These are phyloP conservation scores for Tenthredo scrophulariae DNA, from an alignment of 2,888 invertebrate species.

Conservation along the genomic window DNA sequence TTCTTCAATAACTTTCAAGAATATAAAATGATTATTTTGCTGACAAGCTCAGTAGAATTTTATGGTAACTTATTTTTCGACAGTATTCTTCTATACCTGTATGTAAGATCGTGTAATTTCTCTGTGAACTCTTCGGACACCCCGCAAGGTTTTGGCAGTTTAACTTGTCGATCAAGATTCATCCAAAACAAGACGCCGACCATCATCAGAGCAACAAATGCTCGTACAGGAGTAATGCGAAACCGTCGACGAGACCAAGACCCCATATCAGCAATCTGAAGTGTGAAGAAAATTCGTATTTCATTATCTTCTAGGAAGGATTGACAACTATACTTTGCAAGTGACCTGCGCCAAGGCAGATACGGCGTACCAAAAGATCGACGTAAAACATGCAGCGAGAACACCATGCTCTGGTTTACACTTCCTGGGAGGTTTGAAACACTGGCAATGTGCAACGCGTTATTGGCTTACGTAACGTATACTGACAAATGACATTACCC, in stretches of 20 bases:
- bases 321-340: background rate
- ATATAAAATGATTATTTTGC: background rate
- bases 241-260: conserved; percentile 71
- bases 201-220: conserved; percentile 67
- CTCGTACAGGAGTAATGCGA: conserved; percentile 71
- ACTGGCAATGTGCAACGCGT: background rate
- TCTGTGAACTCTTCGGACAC: conserved; percentile 73
- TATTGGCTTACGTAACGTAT: background rate
- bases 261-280: conserved; percentile 70
- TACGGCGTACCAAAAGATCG: background rate
- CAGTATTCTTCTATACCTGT: conserved; percentile 62
- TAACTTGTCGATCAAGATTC: conserved; percentile 69
- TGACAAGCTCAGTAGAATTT: background rate
- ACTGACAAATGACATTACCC: background rate
- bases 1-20: background rate
- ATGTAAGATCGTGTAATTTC: conserved; percentile 70
- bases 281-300: background rate
- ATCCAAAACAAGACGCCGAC: conserved; percentile 71
- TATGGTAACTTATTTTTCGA: background rate
- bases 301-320: background rate
- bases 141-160: conserved; percentile 69
- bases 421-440: background rate
- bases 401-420: background rate
- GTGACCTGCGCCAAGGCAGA: background rate
- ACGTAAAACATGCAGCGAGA: background rate